Conservation (phyloP, 1,140 invertebrate species). For the Zaprionus lachaisei region DNA sequence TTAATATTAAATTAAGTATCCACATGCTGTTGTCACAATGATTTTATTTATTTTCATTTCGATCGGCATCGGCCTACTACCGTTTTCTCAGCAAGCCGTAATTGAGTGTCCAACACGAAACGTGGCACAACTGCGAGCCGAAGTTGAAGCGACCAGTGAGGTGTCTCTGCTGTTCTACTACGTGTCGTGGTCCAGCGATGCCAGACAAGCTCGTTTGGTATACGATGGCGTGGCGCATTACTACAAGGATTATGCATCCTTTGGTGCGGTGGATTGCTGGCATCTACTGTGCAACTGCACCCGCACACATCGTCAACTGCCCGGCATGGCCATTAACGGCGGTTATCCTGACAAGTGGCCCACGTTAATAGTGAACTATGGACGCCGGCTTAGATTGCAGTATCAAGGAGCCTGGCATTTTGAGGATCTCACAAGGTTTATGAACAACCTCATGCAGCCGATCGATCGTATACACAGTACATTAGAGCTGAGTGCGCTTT, state of each 20-base stretch:
- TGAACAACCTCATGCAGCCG: constrained; percentile 67
- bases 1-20: constrained; percentile 44
- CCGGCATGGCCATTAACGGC: constrained; percentile 56
- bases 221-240: constrained; percentile 66
- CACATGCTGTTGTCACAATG: constrained; percentile 27
- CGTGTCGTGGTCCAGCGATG: constrained; percentile 76
- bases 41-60: constrained; percentile 29
- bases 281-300: constrained; percentile 77
- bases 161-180: constrained; percentile 76
- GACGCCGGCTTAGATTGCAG: constrained; percentile 54
- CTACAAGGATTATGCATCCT: constrained; percentile 64
- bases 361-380: constrained; percentile 67
- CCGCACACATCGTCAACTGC: constrained; percentile 47
- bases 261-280: constrained; percentile 75
- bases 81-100: constrained; percentile 14
- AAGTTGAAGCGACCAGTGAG: constrained; percentile 50
- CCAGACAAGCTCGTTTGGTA: constrained; percentile 53
- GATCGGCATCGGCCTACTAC: constrained; percentile 21
- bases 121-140: constrained; percentile 53
- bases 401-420: constrained; percentile 73
- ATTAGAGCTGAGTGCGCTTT: constrained; percentile 46
- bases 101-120: constrained; percentile 63
- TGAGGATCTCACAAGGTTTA: constrained; percentile 59
- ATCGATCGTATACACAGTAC: constrained; percentile 62
- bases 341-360: constrained; percentile 78